These are phyloP conservation scores for Ochotona curzoniae DNA, from an alignment of 2,113 vertebrate species.

Conservation along the genomic window DNA sequence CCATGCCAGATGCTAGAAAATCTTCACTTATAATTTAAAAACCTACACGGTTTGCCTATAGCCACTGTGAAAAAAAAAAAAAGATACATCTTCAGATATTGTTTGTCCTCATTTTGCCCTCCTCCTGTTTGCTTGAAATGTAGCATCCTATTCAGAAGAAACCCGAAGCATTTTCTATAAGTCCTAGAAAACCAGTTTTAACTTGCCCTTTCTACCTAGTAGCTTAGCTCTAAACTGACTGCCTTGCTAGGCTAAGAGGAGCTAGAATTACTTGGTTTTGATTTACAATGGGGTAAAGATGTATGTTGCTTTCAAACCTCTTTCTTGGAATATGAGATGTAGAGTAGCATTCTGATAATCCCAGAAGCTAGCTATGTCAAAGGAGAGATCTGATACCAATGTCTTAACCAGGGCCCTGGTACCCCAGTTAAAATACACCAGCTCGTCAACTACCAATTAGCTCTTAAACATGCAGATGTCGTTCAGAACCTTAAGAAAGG, in stretches of 20 bases:
- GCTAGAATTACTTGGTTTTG: slow-evolving; percentile 23
- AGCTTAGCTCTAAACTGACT: background rate
- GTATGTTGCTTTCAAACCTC: slow-evolving; percentile 47
- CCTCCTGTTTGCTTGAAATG: slow-evolving; percentile 25
- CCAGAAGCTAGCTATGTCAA: slow-evolving; percentile 61
- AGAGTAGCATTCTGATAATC: slow-evolving; percentile 48
- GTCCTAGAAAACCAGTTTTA: background rate
- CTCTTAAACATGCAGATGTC: slow-evolving; percentile 62
- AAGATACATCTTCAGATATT: slow-evolving; percentile 58
- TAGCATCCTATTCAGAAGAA: background rate
- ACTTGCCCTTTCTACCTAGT: background rate
- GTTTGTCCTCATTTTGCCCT: background rate
- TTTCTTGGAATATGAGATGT: slow-evolving; percentile 61
- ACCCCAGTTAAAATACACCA: slow-evolving; percentile 56
- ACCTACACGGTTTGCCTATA: slow-evolving; percentile 62
- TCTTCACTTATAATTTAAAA: slow-evolving; percentile 83
- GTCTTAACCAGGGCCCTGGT: background rate
- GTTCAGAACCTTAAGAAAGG: slow-evolving; percentile 68
- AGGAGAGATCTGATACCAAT: slow-evolving; percentile 30
- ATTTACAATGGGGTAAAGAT: slow-evolving; percentile 21
- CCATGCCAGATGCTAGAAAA: slow-evolving; percentile 8
- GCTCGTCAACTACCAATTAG: slow-evolving; percentile 59
- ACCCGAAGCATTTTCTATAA: background rate
- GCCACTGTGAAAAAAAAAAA: slow-evolving; percentile 76
- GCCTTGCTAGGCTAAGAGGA: background rate